Percentiles rank a stretch among this genome's conserved stretches.
These are phyloP conservation scores for Drosophila meridiana DNA, from an alignment of 2,888 invertebrate genomes.

Conservation along the genomic window DNA sequence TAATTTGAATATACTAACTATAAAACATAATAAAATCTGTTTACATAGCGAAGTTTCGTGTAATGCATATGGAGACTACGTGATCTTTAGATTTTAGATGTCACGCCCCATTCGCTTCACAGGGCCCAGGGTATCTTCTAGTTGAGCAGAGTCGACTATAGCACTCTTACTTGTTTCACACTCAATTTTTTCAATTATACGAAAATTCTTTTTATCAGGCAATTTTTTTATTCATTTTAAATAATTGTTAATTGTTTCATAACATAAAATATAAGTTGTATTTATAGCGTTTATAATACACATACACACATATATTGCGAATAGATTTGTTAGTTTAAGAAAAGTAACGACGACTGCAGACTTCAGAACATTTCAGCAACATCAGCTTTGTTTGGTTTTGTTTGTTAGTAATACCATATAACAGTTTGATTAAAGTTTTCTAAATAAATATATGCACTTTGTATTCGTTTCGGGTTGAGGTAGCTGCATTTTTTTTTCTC, in stretches of 20 bases:
- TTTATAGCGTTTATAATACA: constrained; percentile 64
- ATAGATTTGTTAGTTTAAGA: constrained; percentile 40
- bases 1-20: no score
- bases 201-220: not conserved
- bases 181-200: not conserved
- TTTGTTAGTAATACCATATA: constrained; percentile 28
- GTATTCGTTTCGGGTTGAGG: constrained; percentile 60
- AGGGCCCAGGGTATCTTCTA: no score
- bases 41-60: no score
- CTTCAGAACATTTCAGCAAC: constrained; percentile 79
- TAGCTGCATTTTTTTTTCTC: constrained; percentile 29
- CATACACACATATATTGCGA: constrained; percentile 75
- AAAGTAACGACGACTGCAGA: constrained; percentile 77
- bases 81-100: no score
- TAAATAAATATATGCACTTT: constrained; percentile 63
- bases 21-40: no score
- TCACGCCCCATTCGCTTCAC: no score
- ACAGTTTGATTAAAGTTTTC: constrained; percentile 47
- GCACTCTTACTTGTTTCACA: not conserved
- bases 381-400: constrained; percentile 60
- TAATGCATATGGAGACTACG: no score
- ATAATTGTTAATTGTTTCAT: constrained; percentile 11
- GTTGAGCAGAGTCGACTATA: no score
- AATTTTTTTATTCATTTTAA: constrained; percentile 18
- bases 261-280: constrained; percentile 27